These are phyloP conservation scores for Drosophila malerkotliana DNA, from an alignment of 1,140 invertebrate genomes.

Conservation along the genomic window DNA sequence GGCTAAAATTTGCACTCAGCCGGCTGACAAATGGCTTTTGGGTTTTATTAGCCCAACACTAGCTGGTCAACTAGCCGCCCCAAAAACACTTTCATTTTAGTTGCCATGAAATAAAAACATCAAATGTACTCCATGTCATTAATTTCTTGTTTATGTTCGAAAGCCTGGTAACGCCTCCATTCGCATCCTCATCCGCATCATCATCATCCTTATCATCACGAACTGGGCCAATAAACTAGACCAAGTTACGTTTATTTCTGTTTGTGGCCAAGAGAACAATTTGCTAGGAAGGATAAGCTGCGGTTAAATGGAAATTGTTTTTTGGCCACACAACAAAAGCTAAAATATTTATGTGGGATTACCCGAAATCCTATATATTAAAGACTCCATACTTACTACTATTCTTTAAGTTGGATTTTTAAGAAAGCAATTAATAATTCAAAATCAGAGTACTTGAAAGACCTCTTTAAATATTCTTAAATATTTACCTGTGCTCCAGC, in stretches of 20 bases:
- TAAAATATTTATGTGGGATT: neutral
- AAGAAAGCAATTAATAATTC: too few relatives aligned
- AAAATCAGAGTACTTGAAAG: too few relatives aligned
- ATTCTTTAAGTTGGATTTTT: neutral
- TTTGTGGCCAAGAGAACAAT: constrained; percentile 25
- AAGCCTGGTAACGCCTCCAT: neutral
- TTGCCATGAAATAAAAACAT: constrained; percentile 51
- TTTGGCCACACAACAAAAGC: neutral
- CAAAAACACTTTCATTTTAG: constrained; percentile 19
- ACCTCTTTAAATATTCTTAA: neutral
- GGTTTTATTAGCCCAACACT: constrained; percentile 38
- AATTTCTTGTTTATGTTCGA: constrained; percentile 30
- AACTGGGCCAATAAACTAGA: constrained; percentile 38
- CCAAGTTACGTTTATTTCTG: constrained; percentile 51
- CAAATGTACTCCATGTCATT: constrained; percentile 41
- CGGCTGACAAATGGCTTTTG: constrained; percentile 37
- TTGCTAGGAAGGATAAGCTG: constrained; percentile 42
- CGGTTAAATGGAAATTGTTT: constrained; percentile 40
- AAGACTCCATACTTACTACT: neutral
- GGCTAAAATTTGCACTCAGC: constrained; percentile 38
- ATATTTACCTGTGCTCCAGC: neutral
- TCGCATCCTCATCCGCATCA: neutral
- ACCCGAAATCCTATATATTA: too few relatives aligned
- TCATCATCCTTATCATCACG: constrained; percentile 13
- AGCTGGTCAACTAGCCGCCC: neutral